phyloP scores from a whole-genome alignment of 2,797 vertebrate genomes.

The Helostoma temminkii region DNA sequence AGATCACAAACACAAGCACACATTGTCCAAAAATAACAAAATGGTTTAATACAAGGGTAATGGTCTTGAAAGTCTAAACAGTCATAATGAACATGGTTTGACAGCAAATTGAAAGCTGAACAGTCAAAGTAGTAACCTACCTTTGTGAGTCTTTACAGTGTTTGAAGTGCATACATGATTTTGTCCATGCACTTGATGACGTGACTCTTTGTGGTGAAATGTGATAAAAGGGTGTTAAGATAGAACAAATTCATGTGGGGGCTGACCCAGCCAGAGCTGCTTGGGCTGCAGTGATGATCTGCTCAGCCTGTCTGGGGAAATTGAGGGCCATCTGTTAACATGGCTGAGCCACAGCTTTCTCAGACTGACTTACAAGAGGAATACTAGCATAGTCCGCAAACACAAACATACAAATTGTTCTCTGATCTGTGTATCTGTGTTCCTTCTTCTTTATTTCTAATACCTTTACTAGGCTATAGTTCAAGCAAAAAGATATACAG shows the following conservation, averaged over 20 bases:
- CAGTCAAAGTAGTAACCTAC: background rate
- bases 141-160: background rate
- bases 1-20: conserved; percentile 13
- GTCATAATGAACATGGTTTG: background rate
- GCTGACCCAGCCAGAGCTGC: conserved; percentile 58
- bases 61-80: background rate
- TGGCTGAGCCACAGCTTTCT: conserved; percentile 37
- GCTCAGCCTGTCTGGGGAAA: conserved; percentile 43
- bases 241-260: conserved; percentile 44
- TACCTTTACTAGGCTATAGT: no score
- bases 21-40: background rate
- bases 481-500: no score
- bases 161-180: conserved; percentile 6
- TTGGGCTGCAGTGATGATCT: conserved; percentile 34
- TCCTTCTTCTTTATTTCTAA: no score
- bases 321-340: conserved; percentile 62
- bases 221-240: conserved; percentile 36
- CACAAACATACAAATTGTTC: no score
- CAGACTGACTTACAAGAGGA: no score
- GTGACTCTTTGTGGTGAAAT: conserved; percentile 39
- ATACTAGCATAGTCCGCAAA: no score
- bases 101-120: background rate
- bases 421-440: no score
- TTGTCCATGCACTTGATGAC: conserved; percentile 15
- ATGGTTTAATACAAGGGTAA: background rate